Base-by-base conservation (phyloP, 2,888 invertebrate genomes). In the Hydriomena furcata region DNA sequence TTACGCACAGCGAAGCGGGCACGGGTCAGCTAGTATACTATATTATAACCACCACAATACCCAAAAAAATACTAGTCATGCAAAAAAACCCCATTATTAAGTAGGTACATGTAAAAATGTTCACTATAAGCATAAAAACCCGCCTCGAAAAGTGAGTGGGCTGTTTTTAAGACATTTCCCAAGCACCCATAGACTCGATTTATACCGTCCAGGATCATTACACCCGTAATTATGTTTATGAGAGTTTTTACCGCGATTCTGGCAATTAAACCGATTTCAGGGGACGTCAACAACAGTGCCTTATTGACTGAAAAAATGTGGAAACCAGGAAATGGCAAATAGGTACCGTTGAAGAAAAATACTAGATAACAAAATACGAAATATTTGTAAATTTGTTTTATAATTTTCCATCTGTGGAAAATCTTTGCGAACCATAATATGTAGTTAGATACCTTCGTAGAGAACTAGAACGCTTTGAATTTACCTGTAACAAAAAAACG, bases 181-280 rank as follows among this genome's bases (percentile, higher is more conserved):
- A 36, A 41, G 24, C 36, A 27, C 40, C 54, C 61, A 55, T 53
- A 60, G 61, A 61, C 49, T 65, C 75, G 76, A 84, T 84, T 83
- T 82, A 84, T 79, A 77, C 72, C 75, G 65, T 58, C 61, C 55
- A 62, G 72, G 66, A 65, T 73, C 82, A 78, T 84, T 84, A 82
- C 75, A 69, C 68, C 65, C 62, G 68, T 82, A 80, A 83, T 84
- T 79, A 78, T 77, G 75, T 81, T 79, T 73, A 78, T 73, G 68
- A 69, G 61, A 66, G 63, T 68, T 74, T 71, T 73, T 73, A 71
- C 68, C 68, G 53, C 36, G 70, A 61, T 58, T 58, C 65, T 62
- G 61, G 61, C 64, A 67, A 70, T 70, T 70, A 68, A 66, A 61
- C 64, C 57, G 55, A 63, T 61, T 67, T 65, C 55, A 65, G 60